These are phyloP conservation scores for Phataginus tricuspis DNA, from an alignment of 2,797 vertebrate genomes.

Conservation along the genomic window DNA sequence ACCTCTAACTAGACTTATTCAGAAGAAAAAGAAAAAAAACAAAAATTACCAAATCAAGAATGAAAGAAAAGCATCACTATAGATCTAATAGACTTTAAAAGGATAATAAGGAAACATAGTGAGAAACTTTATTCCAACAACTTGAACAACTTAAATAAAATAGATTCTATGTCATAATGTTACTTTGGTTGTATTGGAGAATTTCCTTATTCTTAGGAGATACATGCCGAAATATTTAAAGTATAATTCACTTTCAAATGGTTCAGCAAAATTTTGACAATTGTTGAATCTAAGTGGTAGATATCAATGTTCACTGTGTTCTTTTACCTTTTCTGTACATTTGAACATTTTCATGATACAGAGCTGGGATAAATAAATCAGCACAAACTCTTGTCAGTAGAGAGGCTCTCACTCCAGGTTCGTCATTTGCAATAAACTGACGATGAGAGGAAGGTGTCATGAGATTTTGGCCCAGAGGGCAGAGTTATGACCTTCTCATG, in stretches of 20 bases:
- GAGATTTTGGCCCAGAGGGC: neutral
- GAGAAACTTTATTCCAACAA: neutral
- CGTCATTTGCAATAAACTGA: neutral
- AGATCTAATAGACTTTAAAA: neutral
- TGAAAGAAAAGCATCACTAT: neutral
- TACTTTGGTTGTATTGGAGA: neutral
- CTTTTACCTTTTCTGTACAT: neutral
- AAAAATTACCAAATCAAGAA: neutral
- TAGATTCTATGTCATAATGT: neutral
- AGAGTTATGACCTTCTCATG: neutral
- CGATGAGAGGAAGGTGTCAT: neutral
- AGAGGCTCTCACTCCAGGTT: neutral
- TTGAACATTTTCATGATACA: neutral
- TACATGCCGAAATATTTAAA: neutral
- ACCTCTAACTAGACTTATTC: neutral
- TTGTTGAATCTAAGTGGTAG: neutral
- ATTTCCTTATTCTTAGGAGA: neutral
- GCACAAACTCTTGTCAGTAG: neutral
- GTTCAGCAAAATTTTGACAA: neutral
- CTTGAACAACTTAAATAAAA: neutral
- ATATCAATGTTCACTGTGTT: neutral
- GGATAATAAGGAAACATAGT: neutral
- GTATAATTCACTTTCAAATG: neutral
- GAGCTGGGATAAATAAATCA: neutral
- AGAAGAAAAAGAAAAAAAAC: neutral